A percentile compares a stretch with the other conserved stretches of the same genome.
Conservation (phyloP, 2,113 vertebrate genomes). For the Acanthisitta chloris region DNA sequence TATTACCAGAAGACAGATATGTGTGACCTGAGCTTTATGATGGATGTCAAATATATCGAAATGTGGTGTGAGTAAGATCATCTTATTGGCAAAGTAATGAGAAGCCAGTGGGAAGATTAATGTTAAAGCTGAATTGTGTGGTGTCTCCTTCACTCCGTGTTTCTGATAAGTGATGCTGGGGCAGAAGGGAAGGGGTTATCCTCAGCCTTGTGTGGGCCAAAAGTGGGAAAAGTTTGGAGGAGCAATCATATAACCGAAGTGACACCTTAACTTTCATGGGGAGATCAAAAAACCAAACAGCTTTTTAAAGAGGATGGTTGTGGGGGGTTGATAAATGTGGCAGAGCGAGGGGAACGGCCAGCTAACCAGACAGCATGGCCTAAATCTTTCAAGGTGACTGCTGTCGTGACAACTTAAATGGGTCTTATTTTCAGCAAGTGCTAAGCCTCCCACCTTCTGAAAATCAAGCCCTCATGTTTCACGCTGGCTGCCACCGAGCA, state of each 20-base stretch:
- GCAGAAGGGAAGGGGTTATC: slow-evolving; percentile 7
- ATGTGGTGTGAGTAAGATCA: slow-evolving; percentile 71
- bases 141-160: background rate
- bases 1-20: slow-evolving; percentile 76
- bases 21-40: slow-evolving; percentile 73
- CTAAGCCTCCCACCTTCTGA: slow-evolving; percentile 36
- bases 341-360: background rate
- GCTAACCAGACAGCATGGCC: background rate
- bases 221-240: background rate
- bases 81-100: slow-evolving; percentile 78
- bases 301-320: background rate
- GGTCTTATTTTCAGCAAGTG: slow-evolving; percentile 38
- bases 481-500: background rate
- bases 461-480: slow-evolving; percentile 27
- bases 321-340: background rate
- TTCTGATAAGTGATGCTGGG: background rate
- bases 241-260: background rate
- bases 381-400: slow-evolving; percentile 50
- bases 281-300: background rate
- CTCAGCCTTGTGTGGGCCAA: background rate
- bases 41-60: slow-evolving; percentile 77
- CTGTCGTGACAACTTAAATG: slow-evolving; percentile 33
- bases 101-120: slow-evolving; percentile 71
- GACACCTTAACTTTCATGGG: background rate
- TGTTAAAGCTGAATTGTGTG: slow-evolving; percentile 47